A percentile compares a stretch with the other conserved stretches of the same genome.
Conservation (phyloP, 1,140 invertebrate species). For the Dendroctonus valens region DNA sequence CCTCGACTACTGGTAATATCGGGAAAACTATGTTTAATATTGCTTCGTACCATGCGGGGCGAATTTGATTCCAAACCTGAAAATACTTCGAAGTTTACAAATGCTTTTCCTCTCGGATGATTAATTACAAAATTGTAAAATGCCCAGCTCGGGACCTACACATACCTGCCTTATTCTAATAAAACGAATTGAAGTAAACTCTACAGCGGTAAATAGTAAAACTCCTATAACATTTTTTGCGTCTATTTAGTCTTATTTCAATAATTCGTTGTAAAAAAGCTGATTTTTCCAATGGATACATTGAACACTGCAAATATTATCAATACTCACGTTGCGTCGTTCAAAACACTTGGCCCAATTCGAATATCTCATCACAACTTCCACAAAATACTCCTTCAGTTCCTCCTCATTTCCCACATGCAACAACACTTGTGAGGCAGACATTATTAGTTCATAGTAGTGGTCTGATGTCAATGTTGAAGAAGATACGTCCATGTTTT, state of each 20-base stretch:
- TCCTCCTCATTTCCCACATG: constrained; percentile 61
- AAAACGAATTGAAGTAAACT: no score
- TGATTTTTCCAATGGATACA: no score
- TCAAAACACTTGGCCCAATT: constrained; percentile 69
- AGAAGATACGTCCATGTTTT: constrained; percentile 39
- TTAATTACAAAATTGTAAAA: no score
- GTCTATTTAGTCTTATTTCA: no score
- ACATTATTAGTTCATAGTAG: constrained; percentile 46
- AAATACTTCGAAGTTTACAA: constrained; percentile 3
- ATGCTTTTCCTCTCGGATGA: no score
- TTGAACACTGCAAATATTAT: no score
- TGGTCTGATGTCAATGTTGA: constrained; percentile 50
- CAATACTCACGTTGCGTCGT: constrained; percentile 61
- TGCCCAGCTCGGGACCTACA: no score
- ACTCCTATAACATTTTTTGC: no score
- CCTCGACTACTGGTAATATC: constrained; percentile 61
- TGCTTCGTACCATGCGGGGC: constrained; percentile 71
- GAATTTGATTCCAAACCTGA: constrained; percentile 72
- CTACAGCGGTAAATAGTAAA: no score
- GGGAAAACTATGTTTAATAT: constrained; percentile 62
- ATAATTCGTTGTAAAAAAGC: no score
- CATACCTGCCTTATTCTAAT: no score
- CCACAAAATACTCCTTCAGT: constrained; percentile 60
- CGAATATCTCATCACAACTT: constrained; percentile 55
- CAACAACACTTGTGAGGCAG: constrained; percentile 54